A percentile compares a stretch with the other conserved stretches of the same genome.
phyloP scores from a whole-genome alignment of 1,140 invertebrate species.

The Aphelinus atriplicis region DNA sequence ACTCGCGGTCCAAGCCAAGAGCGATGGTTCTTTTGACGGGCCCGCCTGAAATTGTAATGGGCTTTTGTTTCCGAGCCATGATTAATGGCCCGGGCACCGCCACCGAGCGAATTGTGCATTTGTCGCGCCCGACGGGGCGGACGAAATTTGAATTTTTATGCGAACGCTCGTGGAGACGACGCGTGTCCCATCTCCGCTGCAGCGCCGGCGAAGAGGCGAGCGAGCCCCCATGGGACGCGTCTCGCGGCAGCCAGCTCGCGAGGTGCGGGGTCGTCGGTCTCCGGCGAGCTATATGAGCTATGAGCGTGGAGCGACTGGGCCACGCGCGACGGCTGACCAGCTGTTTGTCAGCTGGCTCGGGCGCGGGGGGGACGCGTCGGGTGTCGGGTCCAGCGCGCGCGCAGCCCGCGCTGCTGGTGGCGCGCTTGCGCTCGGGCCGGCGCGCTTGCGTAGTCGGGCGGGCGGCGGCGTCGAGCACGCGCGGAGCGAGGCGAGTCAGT shows the following conservation, averaged over 20 bases:
- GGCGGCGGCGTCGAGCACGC: background rate
- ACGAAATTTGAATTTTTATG: background rate
- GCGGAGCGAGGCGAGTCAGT: background rate
- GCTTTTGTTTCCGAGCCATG: slow-evolving; percentile 10
- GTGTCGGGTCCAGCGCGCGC: background rate
- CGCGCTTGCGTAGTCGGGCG: background rate
- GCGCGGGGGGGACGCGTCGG: background rate
- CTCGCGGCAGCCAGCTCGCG: too few species aligned
- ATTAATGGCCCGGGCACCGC: background rate
- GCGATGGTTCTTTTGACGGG: slow-evolving; percentile 11
- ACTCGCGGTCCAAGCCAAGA: background rate
- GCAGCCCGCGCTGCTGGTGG: background rate
- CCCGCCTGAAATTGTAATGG: background rate
- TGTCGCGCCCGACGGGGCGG: background rate
- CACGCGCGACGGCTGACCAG: too few species aligned
- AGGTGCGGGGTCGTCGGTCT: too few species aligned
- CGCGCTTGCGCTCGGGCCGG: background rate
- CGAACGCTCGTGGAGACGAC: background rate
- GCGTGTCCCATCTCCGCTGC: background rate
- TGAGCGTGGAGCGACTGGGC: too few species aligned
- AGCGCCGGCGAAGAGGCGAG: too few species aligned
- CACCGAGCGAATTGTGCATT: background rate
- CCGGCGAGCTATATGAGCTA: too few species aligned
- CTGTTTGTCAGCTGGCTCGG: too few species aligned
- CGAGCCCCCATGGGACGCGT: too few species aligned